Conservation (phyloP, 2,888 invertebrate genomes). For the Ectemnius continuus region DNA sequence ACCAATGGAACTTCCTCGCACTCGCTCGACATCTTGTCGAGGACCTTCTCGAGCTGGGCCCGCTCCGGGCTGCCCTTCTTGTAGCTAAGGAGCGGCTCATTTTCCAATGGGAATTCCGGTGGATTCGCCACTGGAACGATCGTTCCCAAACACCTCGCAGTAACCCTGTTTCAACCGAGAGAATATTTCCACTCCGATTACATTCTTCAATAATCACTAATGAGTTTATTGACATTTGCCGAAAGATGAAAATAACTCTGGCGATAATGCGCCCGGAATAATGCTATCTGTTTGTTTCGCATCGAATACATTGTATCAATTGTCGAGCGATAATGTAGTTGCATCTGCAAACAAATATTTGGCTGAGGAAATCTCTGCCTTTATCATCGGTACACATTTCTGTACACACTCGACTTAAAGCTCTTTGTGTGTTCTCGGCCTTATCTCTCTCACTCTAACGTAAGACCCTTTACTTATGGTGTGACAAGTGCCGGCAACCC, state of each 20-base stretch:
- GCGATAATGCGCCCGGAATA: too few relatives aligned
- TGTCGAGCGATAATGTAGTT: background rate
- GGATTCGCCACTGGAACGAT: constrained; percentile 84
- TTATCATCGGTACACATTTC: constrained; percentile 56
- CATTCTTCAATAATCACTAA: background rate
- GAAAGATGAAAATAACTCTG: too few relatives aligned
- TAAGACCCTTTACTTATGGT: background rate
- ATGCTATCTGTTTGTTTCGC: too few relatives aligned
- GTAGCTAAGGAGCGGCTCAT: constrained; percentile 91
- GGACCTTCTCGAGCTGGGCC: constrained; percentile 83
- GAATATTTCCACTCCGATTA: constrained; percentile 9
- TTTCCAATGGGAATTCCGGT: constrained; percentile 84
- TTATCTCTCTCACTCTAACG: background rate
- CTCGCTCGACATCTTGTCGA: constrained; percentile 82
- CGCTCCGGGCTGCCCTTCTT: constrained; percentile 91
- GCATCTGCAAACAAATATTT: constrained; percentile 38
- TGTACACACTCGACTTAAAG: constrained; percentile 34
- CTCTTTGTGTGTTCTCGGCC: constrained; percentile 34
- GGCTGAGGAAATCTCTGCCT: constrained; percentile 18
- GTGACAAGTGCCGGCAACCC: too few relatives aligned
- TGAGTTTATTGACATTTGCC: too few relatives aligned
- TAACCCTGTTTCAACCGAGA: constrained; percentile 69
- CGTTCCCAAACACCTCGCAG: constrained; percentile 80
- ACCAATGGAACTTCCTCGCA: constrained; percentile 95
- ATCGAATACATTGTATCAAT: too few relatives aligned